A percentile compares a stretch with the other conserved stretches of the same genome.
Evolutionary conservation across 2,797 vertebrate genomes (phyloP).

Genomic region (Pelodytes ibericus): DNA sequence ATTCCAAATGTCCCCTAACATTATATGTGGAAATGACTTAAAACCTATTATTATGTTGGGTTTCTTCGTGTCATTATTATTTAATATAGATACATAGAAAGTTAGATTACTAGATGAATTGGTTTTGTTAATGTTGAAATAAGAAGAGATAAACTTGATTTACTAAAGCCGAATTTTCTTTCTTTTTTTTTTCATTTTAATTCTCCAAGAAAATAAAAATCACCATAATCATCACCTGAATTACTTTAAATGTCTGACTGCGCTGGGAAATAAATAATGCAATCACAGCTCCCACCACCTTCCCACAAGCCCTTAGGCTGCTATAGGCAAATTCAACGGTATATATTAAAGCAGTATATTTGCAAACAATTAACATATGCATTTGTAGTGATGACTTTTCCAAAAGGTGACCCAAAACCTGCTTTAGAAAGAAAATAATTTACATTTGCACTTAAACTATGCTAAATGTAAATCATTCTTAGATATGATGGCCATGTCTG

Average conservation of each 20-base stretch:
- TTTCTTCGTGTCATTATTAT: too few relatives aligned
- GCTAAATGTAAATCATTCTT: too few relatives aligned
- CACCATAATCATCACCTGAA: background rate
- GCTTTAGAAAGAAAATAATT: background rate
- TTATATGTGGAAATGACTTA: too few relatives aligned
- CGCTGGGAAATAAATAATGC: background rate
- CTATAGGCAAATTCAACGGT: background rate
- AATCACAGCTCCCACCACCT: background rate
- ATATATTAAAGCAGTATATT: background rate
- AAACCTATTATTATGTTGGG: too few relatives aligned
- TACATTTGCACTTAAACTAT: background rate
- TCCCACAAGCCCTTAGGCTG: conserved; percentile 6
- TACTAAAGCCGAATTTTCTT: too few relatives aligned
- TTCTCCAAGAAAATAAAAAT: background rate
- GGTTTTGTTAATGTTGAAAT: too few relatives aligned
- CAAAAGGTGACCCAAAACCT: background rate
- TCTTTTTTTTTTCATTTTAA: background rate
- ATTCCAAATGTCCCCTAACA: too few relatives aligned
- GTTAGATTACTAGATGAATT: too few relatives aligned
- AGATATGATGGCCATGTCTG: too few relatives aligned
- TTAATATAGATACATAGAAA: too few relatives aligned
- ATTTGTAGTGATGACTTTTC: background rate
- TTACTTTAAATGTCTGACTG: background rate
- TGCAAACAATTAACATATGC: conserved; percentile 4
- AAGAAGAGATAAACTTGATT: too few relatives aligned